Base-by-base conservation (phyloP, 1,140 invertebrate genomes). In the Sitobion miscanthi region DNA sequence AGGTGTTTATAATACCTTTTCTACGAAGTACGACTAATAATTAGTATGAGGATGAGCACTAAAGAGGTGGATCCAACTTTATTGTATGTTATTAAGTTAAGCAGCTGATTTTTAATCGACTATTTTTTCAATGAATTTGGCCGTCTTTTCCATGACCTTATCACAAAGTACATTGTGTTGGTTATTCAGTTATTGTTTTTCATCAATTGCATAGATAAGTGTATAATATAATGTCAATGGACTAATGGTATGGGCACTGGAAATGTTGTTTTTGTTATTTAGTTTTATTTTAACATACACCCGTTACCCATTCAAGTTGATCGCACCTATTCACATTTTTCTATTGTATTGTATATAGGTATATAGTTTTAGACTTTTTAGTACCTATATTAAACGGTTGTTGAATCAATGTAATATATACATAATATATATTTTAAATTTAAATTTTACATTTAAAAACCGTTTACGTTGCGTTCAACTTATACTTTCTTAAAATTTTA, bases 81-180 rank as follows among this genome's bases (percentile, higher is more conserved):
- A 77, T n/a, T 17, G n/a, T n/a, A 23, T 42, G 8, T 89, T 35
- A 35, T 54, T 89, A 42, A 57, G n/a, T 17, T 17, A 25, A 49
- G 21, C 49, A 89, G 54, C 38, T 90, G 38, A 69, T 69, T 89
- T n/a, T 30, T 30, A 69, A 69, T 54, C 6, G 38, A 25, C 45
- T 35, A 45, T 90, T 90, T 30, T 11, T 69, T 45, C 14, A 42
- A 90, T 47, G 25, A 0, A 88, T 88, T 35, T 30, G 2, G 20
- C 38, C 35, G 88, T 89, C 25, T 42, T 11, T 25, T 89, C 88
- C 88, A 89, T 89, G 52, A 57, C 38, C 9, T 89, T 89, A 89
- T 89, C n/a, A 89, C 23, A 25, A 0, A 17, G 25, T 77, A 47
- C 0, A n/a, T 30, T 47, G n/a, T 77, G 14, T 77, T 77, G 62